Evolutionary conservation across 1,140 invertebrate genomes (phyloP).

Genomic region (Drosophila kikkawai): DNA sequence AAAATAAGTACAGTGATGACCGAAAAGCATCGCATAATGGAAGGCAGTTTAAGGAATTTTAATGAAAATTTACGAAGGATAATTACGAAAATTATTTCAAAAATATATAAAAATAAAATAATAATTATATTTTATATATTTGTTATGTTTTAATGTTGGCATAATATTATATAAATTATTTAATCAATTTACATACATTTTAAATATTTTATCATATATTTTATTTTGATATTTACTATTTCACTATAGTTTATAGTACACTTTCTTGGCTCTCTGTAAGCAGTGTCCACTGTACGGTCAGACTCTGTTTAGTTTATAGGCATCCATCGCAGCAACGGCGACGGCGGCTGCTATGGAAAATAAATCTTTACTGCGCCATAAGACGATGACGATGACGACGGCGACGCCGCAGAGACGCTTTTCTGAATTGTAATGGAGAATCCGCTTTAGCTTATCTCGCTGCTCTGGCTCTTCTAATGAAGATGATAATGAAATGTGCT

Average conservation of each 20-base stretch:
- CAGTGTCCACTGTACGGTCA: constrained; percentile 13
- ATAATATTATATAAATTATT: no score
- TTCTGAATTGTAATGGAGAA: constrained; percentile 65
- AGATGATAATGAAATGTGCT: constrained; percentile 75
- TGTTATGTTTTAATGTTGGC: no score
- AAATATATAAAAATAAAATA: no score
- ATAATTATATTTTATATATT: no score
- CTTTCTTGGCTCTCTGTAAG: background rate
- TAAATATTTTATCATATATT: no score
- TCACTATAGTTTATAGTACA: background rate
- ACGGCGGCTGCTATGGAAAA: constrained; percentile 64
- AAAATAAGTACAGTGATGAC: constrained; percentile 6
- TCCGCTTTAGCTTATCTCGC: constrained; percentile 67
- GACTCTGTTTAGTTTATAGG: constrained; percentile 51
- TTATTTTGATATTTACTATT: background rate
- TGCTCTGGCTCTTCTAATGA: constrained; percentile 63
- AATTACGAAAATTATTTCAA: no score
- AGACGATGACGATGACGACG: constrained; percentile 51
- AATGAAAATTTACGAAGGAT: no score
- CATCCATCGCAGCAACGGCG: constrained; percentile 23
- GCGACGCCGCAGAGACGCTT: constrained; percentile 13
- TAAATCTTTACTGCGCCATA: constrained; percentile 83
- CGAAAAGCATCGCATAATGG: background rate
- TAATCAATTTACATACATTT: no score
- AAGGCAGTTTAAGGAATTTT: no score